phyloP scores from a whole-genome alignment of 2,888 invertebrate genomes.

The Hanleya hanleyi region DNA sequence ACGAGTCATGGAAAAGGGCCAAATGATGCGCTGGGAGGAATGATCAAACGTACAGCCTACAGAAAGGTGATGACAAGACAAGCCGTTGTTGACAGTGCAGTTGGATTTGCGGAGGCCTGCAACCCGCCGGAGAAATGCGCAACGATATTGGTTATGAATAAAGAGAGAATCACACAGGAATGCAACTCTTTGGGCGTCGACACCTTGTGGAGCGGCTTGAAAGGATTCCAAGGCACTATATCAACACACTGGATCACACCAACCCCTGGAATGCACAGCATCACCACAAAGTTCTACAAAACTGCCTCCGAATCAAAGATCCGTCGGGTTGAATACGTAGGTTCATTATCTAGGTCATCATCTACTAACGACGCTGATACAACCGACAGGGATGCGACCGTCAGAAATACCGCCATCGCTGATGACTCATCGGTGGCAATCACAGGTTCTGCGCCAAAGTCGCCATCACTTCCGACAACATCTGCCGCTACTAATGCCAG shows the following conservation, averaged over 20 bases:
- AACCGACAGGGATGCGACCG: too few relatives aligned
- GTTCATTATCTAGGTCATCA: background rate
- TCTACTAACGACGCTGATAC: background rate
- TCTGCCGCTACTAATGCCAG: too few relatives aligned
- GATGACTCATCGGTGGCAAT: too few relatives aligned
- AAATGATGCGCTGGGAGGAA: conserved; percentile 21
- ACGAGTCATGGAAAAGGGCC: conserved; percentile 26
- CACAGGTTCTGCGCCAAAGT: too few relatives aligned
- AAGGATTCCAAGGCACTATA: conserved; percentile 11
- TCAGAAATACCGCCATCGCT: too few relatives aligned
- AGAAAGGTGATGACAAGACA: conserved; percentile 13
- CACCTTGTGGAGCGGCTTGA: background rate
- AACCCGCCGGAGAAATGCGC: background rate
- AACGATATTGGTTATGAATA: background rate
- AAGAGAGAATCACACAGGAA: background rate
- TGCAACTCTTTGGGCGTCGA: too few relatives aligned
- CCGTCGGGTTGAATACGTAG: background rate
- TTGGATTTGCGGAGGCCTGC: conserved; percentile 10
- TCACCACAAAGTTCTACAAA: background rate
- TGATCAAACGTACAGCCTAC: conserved; percentile 14
- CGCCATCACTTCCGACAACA: too few relatives aligned
- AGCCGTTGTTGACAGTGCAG: conserved; percentile 9
- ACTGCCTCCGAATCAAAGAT: background rate
- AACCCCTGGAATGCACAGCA: background rate
- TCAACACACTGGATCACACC: background rate